Evolutionary conservation across 2,797 vertebrate genomes (phyloP).

Genomic region (Loriculus beryllinus): DNA sequence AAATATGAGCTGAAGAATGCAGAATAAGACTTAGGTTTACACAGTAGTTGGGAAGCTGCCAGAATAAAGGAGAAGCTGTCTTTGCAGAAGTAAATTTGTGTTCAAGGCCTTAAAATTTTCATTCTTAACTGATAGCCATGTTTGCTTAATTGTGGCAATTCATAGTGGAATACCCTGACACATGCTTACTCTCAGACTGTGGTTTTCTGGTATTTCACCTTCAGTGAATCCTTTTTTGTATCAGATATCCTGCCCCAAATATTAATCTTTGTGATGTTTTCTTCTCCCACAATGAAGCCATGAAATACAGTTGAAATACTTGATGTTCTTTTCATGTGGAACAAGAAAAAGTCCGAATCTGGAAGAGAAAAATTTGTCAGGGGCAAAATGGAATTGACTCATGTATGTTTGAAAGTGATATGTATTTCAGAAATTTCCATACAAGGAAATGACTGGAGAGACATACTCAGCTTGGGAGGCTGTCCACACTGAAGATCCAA

Average conservation of each 20-base stretch:
- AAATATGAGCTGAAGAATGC: slow-evolving; percentile 52
- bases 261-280: neutral
- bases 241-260: neutral
- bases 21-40: slow-evolving; percentile 42
- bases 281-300: neutral
- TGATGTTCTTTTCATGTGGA: neutral
- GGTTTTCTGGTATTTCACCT: neutral
- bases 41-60: slow-evolving; percentile 24
- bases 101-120: slow-evolving; percentile 7
- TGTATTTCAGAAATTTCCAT: neutral
- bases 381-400: neutral
- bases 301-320: neutral
- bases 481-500: neutral
- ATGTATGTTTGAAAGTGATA: neutral
- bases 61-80: neutral
- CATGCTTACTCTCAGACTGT: neutral
- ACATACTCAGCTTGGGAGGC: neutral
- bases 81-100: slow-evolving; percentile 19
- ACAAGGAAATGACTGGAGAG: neutral
- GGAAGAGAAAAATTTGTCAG: neutral
- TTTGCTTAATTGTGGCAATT: neutral
- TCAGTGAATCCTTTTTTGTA: neutral
- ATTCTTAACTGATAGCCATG: neutral
- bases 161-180: neutral
- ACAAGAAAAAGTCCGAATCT: neutral